These are phyloP conservation scores for Rhipidura dahli DNA, from an alignment of 2,113 vertebrate species.

Conservation along the genomic window DNA sequence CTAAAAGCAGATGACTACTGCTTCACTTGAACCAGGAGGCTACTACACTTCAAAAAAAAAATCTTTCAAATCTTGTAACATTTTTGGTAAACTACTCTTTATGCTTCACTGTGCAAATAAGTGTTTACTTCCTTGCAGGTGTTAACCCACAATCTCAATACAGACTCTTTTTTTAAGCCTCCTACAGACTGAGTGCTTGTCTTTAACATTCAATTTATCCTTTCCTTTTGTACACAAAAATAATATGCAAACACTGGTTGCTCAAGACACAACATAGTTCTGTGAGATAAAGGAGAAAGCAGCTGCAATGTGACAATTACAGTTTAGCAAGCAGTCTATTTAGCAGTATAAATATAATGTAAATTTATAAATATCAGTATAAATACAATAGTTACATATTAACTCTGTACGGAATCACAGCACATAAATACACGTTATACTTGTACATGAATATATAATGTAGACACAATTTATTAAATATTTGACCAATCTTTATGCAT, in stretches of 20 bases:
- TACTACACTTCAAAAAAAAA: neutral
- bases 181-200: neutral
- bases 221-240: neutral
- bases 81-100: neutral
- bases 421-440: neutral
- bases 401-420: neutral
- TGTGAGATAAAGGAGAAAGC: neutral
- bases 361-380: neutral
- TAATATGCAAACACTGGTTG: neutral
- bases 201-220: neutral
- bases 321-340: neutral
- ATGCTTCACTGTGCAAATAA: slow-evolving; percentile 1
- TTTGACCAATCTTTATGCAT: neutral
- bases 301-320: neutral
- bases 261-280: neutral
- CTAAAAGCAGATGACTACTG: neutral
- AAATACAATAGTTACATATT: neutral
- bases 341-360: neutral
- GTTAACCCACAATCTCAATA: neutral
- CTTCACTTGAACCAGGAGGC: neutral
- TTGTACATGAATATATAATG: neutral
- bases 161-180: neutral
- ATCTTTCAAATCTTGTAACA: neutral
- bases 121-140: slow-evolving; percentile 10
- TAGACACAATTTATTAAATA: neutral